These are phyloP conservation scores for Rotaria socialis DNA, from an alignment of 2,888 invertebrate species.

Conservation along the genomic window DNA sequence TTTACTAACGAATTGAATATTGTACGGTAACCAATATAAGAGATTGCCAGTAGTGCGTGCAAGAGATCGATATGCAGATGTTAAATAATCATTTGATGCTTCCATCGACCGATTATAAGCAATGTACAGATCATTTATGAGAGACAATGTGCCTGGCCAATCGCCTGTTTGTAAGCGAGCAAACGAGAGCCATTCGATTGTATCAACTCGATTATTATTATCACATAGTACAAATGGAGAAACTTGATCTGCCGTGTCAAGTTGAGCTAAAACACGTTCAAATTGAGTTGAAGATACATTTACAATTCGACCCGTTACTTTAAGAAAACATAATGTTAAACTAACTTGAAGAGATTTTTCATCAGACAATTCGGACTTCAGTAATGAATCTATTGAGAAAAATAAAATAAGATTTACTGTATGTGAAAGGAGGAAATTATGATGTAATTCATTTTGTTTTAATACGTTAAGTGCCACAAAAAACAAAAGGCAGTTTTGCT, in stretches of 20 bases:
- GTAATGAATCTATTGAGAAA: not conserved
- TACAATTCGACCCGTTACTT: not conserved
- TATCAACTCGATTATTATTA: not conserved
- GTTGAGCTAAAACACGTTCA: not conserved
- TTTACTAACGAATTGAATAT: not conserved
- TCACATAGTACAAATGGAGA: not conserved
- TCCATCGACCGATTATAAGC: not conserved
- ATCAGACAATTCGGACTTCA: not conserved
- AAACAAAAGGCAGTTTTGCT: not conserved
- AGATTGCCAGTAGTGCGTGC: not conserved
- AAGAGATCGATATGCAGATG: not conserved
- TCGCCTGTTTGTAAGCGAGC: not conserved
- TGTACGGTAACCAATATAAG: not conserved
- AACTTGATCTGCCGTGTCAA: not conserved
- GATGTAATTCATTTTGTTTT: not conserved
- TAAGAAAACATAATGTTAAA: not conserved
- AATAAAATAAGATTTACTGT: not conserved
- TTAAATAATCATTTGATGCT: not conserved
- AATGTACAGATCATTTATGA: not conserved
- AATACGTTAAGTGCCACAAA: not conserved
- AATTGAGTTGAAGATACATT: not conserved
- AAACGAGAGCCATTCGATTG: not conserved
- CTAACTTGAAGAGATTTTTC: not conserved
- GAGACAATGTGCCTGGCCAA: not conserved
- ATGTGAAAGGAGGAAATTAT: too few species aligned